Conservation (phyloP, 2,113 vertebrate genomes). For the Blennius ocellaris region DNA sequence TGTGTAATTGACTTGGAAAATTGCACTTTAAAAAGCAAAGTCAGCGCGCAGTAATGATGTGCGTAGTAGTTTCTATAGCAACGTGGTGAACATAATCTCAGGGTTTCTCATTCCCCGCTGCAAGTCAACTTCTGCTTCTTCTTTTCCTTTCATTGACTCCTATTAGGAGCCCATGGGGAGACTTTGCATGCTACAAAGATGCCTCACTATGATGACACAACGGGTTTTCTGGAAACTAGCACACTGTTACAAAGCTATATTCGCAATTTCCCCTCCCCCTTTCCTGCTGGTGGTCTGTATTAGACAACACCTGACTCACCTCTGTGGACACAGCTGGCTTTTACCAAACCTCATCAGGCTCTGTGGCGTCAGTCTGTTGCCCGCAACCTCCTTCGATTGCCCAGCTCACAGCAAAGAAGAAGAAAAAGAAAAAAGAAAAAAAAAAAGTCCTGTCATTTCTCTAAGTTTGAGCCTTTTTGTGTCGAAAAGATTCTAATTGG, state of each 20-base stretch:
- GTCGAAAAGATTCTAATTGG: too few species aligned
- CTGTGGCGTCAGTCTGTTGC: slow-evolving; percentile 19
- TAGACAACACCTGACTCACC: slow-evolving; percentile 74
- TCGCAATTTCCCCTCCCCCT: slow-evolving; percentile 8
- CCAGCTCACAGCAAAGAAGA: neutral
- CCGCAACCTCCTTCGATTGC: slow-evolving; percentile 12
- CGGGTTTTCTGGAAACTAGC: slow-evolving; percentile 73
- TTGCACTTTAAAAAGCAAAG: slow-evolving; percentile 9
- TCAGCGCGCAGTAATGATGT: slow-evolving; percentile 36
- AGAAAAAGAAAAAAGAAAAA: slow-evolving; percentile 23
- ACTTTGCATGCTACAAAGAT: slow-evolving; percentile 36
- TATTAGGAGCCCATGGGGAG: slow-evolving; percentile 14
- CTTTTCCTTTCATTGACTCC: slow-evolving; percentile 33
- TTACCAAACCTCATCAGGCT: slow-evolving; percentile 52
- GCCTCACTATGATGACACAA: slow-evolving; percentile 70
- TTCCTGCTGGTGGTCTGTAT: slow-evolving; percentile 51
- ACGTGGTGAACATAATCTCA: neutral
- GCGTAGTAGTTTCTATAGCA: slow-evolving; percentile 30
- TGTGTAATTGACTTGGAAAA: neutral
- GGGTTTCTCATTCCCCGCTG: slow-evolving; percentile 13
- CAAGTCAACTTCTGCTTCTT: neutral
- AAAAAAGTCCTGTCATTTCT: neutral
- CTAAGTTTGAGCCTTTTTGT: too few species aligned
- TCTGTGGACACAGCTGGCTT: slow-evolving; percentile 70
- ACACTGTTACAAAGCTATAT: slow-evolving; percentile 40